These are phyloP conservation scores for Ischnus inquisitorius DNA, from an alignment of 2,888 invertebrate genomes.

Conservation along the genomic window DNA sequence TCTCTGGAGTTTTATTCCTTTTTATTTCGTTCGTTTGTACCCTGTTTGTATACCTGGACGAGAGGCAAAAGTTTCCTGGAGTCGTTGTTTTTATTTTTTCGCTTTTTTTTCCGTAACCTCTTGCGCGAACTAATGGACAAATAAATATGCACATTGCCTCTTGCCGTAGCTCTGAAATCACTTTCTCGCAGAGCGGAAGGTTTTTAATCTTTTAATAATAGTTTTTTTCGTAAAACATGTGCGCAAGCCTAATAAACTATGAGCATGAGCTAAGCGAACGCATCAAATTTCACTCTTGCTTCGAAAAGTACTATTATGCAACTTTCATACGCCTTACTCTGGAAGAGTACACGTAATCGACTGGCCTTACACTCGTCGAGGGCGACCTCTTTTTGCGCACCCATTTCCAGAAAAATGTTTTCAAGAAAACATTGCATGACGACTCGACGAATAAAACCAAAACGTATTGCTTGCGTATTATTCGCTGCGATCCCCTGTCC, in stretches of 20 bases:
- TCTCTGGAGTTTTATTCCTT: constrained; percentile 43
- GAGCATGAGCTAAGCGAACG: no score
- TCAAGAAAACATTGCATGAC: neutral
- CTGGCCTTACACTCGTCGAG: no score
- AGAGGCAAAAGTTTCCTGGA: neutral
- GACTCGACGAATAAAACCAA: neutral
- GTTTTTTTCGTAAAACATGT: no score
- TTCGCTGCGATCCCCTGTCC: neutral
- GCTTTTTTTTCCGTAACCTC: neutral
- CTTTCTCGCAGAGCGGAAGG: neutral
- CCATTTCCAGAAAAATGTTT: no score
- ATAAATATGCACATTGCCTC: constrained; percentile 6
- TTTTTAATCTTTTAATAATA: neutral
- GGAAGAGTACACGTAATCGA: no score
- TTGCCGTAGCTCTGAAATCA: neutral
- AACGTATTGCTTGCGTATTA: neutral
- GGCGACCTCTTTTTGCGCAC: no score
- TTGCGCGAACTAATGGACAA: neutral
- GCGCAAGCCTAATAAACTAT: no score
- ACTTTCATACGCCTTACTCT: no score
- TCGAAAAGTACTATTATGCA: no score
- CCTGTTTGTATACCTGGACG: neutral
- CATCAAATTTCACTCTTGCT: no score
- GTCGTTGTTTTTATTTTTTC: neutral
- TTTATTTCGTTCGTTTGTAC: constrained; percentile 11